Evolutionary conservation across 1,140 invertebrate genomes (phyloP).

Genomic region (Drosophila simulans): DNA sequence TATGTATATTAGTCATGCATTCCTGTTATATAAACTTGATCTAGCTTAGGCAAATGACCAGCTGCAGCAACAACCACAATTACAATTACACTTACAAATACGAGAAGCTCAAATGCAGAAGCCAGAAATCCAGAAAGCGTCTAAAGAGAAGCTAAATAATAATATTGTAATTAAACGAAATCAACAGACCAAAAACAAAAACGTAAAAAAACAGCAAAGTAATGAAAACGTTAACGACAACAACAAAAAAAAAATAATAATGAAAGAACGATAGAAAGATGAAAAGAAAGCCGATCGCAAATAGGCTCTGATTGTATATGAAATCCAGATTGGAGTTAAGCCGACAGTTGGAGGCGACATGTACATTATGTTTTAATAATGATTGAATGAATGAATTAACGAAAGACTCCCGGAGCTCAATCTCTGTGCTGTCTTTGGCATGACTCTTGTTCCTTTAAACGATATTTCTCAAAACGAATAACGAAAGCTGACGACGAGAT

Average conservation of each 20-base stretch:
- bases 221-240: constrained; percentile 34
- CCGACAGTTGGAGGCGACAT: constrained; percentile 55
- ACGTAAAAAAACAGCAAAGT: constrained; percentile 44
- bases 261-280: constrained; percentile 36
- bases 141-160: constrained; percentile 67
- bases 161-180: constrained; percentile 55
- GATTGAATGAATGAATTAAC: constrained; percentile 73
- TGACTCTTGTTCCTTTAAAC: constrained; percentile 78
- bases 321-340: constrained; percentile 29
- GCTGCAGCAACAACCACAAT: constrained; percentile 46
- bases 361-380: constrained; percentile 83
- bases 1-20: constrained; percentile 75
- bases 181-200: constrained; percentile 55
- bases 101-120: constrained; percentile 65
- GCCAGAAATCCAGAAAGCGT: constrained; percentile 46
- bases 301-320: constrained; percentile 44
- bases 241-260: constrained; percentile 34
- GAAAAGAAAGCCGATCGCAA: constrained; percentile 20
- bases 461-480: constrained; percentile 67
- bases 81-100: constrained; percentile 26
- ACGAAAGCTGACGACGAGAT: constrained; percentile 12
- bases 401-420: constrained; percentile 54
- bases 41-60: constrained; percentile 49
- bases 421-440: constrained; percentile 62
- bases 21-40: constrained; percentile 76